These are phyloP conservation scores for Choloepus hoffmanni DNA, from an alignment of 2,113 vertebrate genomes.

Conservation along the genomic window DNA sequence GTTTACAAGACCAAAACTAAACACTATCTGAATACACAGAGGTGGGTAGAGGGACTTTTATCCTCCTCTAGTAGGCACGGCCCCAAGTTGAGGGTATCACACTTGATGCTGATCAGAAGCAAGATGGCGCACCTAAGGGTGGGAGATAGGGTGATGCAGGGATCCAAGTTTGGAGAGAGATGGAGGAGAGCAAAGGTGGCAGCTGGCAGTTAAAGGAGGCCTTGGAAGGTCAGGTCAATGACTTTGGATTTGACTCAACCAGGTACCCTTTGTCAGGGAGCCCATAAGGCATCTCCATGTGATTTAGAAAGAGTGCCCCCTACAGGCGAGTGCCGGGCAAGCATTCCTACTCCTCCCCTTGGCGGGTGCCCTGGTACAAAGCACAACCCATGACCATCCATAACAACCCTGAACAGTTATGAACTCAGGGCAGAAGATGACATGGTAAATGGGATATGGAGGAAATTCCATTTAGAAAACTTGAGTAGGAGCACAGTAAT, in stretches of 20 bases:
- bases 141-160: accelerated
- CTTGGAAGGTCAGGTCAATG: background rate
- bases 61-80: background rate
- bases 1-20: background rate
- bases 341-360: background rate
- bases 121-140: background rate
- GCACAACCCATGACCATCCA: background rate
- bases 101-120: background rate
- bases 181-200: background rate
- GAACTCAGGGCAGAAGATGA: background rate
- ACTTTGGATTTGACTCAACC: background rate
- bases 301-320: no score
- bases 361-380: background rate
- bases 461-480: background rate
- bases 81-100: background rate
- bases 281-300: background rate
- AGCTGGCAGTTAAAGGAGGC: background rate
- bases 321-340: no score
- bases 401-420: background rate
- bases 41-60: no score
- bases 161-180: background rate
- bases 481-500: background rate
- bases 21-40: background rate
- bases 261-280: background rate
- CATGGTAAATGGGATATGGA: background rate